Evolutionary conservation across 2,888 invertebrate species (phyloP).

Genomic region (Stictocephala bisonia): DNA sequence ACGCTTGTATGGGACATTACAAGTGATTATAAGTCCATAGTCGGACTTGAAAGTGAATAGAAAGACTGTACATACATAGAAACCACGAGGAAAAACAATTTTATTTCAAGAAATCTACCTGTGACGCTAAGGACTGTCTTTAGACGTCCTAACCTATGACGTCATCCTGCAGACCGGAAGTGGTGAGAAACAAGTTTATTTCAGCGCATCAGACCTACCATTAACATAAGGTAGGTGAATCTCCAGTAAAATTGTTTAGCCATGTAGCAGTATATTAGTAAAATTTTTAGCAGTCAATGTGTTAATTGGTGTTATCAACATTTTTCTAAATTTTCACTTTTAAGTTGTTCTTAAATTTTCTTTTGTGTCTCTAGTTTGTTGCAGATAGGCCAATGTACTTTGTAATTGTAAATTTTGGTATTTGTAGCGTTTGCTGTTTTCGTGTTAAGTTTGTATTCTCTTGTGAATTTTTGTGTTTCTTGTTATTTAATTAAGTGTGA

Average conservation of each 20-base stretch:
- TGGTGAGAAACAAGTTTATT: neutral
- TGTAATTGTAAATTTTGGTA: no score
- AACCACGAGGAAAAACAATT: neutral
- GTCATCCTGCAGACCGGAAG: neutral
- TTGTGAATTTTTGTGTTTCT: no score
- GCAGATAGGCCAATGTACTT: no score
- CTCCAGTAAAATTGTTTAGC: neutral
- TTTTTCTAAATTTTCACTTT: no score
- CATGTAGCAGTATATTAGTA: conserved; percentile 1
- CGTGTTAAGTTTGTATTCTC: no score
- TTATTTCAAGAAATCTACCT: neutral
- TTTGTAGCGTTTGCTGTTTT: no score
- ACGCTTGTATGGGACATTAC: no score
- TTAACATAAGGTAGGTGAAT: neutral
- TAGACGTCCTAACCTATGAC: neutral
- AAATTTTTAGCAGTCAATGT: conserved; percentile 26
- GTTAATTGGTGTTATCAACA: no score
- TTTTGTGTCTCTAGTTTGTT: no score
- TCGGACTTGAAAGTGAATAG: conserved; percentile 3
- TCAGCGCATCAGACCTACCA: neutral
- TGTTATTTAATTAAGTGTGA: no score
- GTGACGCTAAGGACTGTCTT: neutral
- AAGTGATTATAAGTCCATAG: neutral
- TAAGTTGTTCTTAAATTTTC: no score
- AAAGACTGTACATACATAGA: neutral